phyloP scores from a whole-genome alignment of 2,888 invertebrate genomes.

The Coleophora deauratella region DNA sequence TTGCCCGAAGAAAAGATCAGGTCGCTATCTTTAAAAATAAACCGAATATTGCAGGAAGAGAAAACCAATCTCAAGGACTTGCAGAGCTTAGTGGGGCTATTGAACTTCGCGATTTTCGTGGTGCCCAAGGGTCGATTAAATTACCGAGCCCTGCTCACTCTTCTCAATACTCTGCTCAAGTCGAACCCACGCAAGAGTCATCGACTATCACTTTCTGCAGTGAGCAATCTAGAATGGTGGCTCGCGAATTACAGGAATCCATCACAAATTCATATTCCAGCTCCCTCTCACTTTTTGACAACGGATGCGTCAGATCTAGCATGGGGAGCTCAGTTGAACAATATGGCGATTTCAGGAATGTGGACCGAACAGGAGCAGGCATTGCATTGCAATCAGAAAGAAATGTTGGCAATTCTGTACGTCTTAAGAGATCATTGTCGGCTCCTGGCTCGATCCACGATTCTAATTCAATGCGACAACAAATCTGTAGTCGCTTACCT shows the following conservation, averaged over 20 bases:
- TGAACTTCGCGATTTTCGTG: conserved; percentile 15
- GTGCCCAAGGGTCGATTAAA: conserved; percentile 11
- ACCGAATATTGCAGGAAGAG: not conserved
- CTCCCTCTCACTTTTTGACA: conserved; percentile 10
- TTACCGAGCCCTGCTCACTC: conserved; percentile 2
- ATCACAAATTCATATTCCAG: conserved; percentile 8
- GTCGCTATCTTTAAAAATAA: not conserved
- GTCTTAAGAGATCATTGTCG: conserved; percentile 1
- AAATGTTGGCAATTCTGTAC: conserved; percentile 7
- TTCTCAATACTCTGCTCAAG: not conserved
- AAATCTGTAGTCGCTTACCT: conserved; percentile 15
- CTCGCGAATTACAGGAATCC: conserved; percentile 1
- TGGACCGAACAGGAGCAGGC: not conserved
- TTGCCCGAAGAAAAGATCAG: not conserved
- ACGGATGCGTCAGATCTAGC: conserved; percentile 17
- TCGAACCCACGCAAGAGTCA: not conserved
- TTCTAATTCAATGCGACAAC: conserved; percentile 9
- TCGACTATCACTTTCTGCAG: not conserved
- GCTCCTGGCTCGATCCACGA: not conserved
- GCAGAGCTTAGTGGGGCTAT: conserved; percentile 2
- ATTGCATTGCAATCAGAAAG: conserved; percentile 6
- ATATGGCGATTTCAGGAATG: not conserved
- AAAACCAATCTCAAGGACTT: not conserved
- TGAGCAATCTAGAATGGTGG: conserved; percentile 12
- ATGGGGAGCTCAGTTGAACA: conserved; percentile 13